phyloP scores from a whole-genome alignment of 2,797 vertebrate genomes.

The Argyrosomus regius region DNA sequence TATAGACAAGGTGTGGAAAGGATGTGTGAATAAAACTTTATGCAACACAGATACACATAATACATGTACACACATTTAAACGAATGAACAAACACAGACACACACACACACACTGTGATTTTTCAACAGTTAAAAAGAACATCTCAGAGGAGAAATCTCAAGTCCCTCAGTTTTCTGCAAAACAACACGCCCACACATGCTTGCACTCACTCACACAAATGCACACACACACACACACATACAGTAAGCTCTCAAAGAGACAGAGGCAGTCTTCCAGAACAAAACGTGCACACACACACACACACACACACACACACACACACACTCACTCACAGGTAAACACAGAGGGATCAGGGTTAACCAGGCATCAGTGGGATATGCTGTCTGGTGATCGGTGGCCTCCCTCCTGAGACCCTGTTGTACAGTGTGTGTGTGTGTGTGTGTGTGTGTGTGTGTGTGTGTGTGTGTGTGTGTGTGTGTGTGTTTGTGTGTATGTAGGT shows the following conservation, averaged over 20 bases:
- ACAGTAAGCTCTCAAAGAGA: constrained; percentile 23
- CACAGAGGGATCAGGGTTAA: constrained; percentile 51
- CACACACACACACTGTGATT: neutral
- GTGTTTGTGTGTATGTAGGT: constrained; percentile 16
- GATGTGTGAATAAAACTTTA: constrained; percentile 30
- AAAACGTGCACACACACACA: neutral
- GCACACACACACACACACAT: constrained; percentile 10
- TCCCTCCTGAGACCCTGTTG: constrained; percentile 36
- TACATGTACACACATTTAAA: neutral
- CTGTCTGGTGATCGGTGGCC: constrained; percentile 48
- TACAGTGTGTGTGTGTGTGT: constrained; percentile 1
- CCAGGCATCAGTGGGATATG: constrained; percentile 57
- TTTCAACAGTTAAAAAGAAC: constrained; percentile 43
- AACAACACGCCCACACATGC: constrained; percentile 45
- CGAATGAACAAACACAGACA: neutral
- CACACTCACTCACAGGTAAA: constrained; percentile 41
- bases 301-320: constrained; percentile 12
- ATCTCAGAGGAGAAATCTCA: constrained; percentile 48
- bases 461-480: constrained; percentile 1
- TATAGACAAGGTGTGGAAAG: constrained; percentile 8
- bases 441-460: neutral
- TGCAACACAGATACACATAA: constrained; percentile 1
- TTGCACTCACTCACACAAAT: neutral
- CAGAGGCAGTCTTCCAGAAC: constrained; percentile 37
- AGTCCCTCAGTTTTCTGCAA: constrained; percentile 49